A percentile compares a stretch with the other conserved stretches of the same genome.
Evolutionary conservation across 2,888 invertebrate species (phyloP).

Genomic region (Dendrolimus pini): DNA sequence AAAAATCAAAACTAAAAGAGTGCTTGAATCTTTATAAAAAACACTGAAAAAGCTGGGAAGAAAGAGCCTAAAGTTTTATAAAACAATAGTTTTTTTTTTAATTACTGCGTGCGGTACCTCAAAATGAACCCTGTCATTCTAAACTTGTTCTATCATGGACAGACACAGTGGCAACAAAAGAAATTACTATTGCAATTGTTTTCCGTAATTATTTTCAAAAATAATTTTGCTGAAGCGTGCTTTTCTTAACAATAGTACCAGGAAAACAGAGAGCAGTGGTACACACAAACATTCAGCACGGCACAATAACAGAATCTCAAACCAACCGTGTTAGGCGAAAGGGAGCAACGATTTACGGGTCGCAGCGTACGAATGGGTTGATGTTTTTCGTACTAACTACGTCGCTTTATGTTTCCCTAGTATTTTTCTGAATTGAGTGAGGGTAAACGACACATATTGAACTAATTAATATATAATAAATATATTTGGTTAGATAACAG

Average conservation of each 20-base stretch:
- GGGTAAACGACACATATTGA: not conserved
- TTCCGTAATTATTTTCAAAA: not conserved
- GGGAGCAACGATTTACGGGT: conserved; percentile 42
- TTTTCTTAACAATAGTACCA: not conserved
- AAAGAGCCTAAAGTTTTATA: too few relatives aligned
- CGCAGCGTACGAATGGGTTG: conserved; percentile 35
- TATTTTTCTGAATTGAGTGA: conserved; percentile 18
- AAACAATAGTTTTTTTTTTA: too few relatives aligned
- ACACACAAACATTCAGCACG: conserved; percentile 18
- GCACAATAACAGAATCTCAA: not conserved
- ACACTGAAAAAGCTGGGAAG: too few relatives aligned
- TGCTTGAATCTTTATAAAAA: too few relatives aligned
- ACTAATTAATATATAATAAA: not conserved
- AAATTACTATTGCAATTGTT: too few relatives aligned
- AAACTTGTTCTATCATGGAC: too few relatives aligned
- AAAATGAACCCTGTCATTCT: too few relatives aligned
- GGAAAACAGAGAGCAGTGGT: conserved; percentile 4
- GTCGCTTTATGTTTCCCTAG: conserved; percentile 34
- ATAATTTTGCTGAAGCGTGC: not conserved
- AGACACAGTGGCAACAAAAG: too few relatives aligned
- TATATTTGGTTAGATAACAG: too few relatives aligned
- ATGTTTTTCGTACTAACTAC: conserved; percentile 34
- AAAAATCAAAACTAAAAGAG: too few relatives aligned
- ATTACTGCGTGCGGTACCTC: too few relatives aligned
- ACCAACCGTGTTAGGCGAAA: conserved; percentile 15